A percentile compares a stretch with the other conserved stretches of the same genome.
phyloP scores from a whole-genome alignment of 2,888 invertebrate species.

The Heliconius sara region DNA sequence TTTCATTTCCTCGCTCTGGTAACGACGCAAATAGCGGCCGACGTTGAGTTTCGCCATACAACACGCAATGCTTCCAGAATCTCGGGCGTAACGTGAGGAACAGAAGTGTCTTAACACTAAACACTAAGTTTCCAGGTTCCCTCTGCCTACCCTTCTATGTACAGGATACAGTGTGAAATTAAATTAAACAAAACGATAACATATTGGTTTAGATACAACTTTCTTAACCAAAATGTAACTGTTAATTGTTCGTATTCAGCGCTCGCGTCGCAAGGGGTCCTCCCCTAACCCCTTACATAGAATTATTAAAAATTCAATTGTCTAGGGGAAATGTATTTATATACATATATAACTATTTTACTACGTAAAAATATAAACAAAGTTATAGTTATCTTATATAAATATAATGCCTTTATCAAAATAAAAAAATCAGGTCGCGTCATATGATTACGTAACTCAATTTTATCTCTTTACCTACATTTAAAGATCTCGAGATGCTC shows the following conservation, averaged over 20 bases:
- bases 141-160: too few relatives aligned
- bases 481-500: conserved; percentile 20
- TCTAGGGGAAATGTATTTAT: neutral
- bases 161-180: too few relatives aligned
- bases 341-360: too few relatives aligned
- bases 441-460: conserved; percentile 29
- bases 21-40: too few relatives aligned
- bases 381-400: neutral
- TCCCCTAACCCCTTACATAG: neutral
- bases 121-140: too few relatives aligned
- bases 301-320: conserved; percentile 3
- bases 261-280: neutral
- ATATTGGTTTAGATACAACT: too few relatives aligned
- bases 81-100: too few relatives aligned
- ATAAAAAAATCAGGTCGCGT: conserved; percentile 27
- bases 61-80: too few relatives aligned
- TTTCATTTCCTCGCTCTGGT: too few relatives aligned
- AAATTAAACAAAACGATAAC: too few relatives aligned
- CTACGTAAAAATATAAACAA: neutral
- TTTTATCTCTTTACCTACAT: conserved; percentile 28
- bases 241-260: neutral
- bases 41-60: too few relatives aligned
- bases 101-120: too few relatives aligned
- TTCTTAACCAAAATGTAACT: neutral
- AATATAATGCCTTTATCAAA: neutral